Evolutionary conservation across 2,888 invertebrate species (phyloP).

Genomic region (Drosophila sordidula): DNA sequence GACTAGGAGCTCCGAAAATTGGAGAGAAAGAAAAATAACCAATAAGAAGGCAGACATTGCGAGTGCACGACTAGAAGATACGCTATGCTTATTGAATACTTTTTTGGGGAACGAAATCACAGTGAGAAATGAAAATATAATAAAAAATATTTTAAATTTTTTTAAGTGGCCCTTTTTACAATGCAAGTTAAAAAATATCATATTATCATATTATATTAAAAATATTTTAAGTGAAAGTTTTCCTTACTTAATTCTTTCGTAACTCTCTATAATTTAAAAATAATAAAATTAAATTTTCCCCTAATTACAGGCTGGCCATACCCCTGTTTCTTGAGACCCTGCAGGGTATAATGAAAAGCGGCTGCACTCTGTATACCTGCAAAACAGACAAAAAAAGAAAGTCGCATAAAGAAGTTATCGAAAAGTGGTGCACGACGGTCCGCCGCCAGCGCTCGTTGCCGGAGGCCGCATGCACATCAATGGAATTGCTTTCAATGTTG

Average conservation of each 20-base stretch:
- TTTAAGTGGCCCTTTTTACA: too few relatives aligned
- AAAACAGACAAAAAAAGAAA: slow-evolving; percentile 54
- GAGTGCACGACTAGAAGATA: background rate
- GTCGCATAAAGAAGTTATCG: slow-evolving; percentile 78
- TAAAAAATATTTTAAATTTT: too few relatives aligned
- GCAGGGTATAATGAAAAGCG: slow-evolving; percentile 25
- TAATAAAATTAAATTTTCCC: too few relatives aligned
- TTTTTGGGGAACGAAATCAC: too few relatives aligned
- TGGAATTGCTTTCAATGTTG: slow-evolving; percentile 65
- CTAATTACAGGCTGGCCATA: too few relatives aligned
- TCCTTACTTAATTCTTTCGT: too few relatives aligned
- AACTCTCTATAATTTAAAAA: too few relatives aligned
- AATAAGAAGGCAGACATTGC: background rate
- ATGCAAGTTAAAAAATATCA: too few relatives aligned
- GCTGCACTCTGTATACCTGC: slow-evolving; percentile 47
- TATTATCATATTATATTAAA: too few relatives aligned
- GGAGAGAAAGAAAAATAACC: slow-evolving; percentile 8
- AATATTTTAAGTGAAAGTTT: too few relatives aligned
- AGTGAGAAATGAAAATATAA: too few relatives aligned
- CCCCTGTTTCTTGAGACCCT: too few relatives aligned
- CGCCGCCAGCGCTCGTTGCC: slow-evolving; percentile 31
- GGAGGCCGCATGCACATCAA: slow-evolving; percentile 51
- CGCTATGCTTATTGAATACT: background rate
- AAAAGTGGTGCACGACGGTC: slow-evolving; percentile 56
- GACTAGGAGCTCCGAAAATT: slow-evolving; percentile 13